A percentile compares a stretch with the other conserved stretches of the same genome.
Conservation (phyloP, 2,113 vertebrate genomes). For the Tor tambroides region DNA sequence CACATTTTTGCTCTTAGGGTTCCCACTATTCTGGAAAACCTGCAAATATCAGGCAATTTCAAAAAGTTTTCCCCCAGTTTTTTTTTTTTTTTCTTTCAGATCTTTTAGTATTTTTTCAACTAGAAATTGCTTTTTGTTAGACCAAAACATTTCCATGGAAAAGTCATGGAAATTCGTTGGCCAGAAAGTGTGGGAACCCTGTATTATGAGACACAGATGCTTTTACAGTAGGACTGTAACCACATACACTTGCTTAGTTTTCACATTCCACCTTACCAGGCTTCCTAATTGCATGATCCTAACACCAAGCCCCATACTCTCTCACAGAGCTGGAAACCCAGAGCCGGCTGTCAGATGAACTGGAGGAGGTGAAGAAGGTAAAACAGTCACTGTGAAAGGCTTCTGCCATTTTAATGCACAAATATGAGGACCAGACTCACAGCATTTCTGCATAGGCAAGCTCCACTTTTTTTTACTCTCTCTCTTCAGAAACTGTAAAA, state of each 20-base stretch:
- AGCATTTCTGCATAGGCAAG: neutral
- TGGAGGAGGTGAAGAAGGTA: constrained; percentile 78
- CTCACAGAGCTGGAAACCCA: constrained; percentile 71
- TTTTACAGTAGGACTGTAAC: neutral
- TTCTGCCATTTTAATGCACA: neutral
- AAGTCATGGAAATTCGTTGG: neutral
- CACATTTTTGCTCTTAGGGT: neutral
- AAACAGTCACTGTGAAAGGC: neutral
- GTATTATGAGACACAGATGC: neutral
- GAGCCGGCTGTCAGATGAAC: constrained; percentile 65
- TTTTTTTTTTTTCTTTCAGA: too few relatives aligned
- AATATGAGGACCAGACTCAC: neutral
- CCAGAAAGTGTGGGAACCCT: neutral
- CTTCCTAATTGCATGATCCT: constrained; percentile 28
- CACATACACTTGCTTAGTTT: neutral
- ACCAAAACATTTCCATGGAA: neutral
- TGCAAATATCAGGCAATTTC: too few relatives aligned
- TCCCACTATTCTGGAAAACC: neutral
- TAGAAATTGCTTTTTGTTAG: neutral
- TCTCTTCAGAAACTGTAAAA: neutral
- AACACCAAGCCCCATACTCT: neutral
- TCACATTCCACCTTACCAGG: neutral
- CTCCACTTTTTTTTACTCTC: too few relatives aligned
- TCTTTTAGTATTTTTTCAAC: neutral
- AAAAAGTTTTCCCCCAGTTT: too few relatives aligned